Evolutionary conservation across 2,888 invertebrate genomes (phyloP).

Genomic region (Pterostichus madidus): DNA sequence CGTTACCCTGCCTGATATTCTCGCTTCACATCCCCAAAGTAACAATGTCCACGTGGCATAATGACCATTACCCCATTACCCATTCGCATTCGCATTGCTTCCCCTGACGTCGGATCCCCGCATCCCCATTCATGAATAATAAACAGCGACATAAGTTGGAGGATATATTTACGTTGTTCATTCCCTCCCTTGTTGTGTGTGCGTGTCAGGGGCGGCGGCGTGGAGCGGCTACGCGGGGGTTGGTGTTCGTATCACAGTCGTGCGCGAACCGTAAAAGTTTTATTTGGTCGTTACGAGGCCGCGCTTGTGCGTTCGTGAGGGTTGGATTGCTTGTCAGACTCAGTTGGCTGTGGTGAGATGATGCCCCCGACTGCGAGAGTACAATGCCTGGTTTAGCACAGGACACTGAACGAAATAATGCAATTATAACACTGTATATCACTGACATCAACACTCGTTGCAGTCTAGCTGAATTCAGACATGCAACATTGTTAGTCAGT

Average conservation of each 20-base stretch:
- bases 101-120: neutral
- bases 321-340: conserved; percentile 39
- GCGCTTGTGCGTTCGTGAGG: conserved; percentile 7
- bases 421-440: conserved; percentile 26
- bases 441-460: conserved; percentile 10
- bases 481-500: too few relatives aligned
- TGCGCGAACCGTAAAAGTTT: conserved; percentile 51
- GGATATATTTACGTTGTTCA: neutral
- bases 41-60: conserved; percentile 49
- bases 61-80: conserved; percentile 50
- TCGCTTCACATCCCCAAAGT: conserved; percentile 38
- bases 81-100: neutral
- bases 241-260: conserved; percentile 46
- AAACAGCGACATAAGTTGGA: conserved; percentile 47
- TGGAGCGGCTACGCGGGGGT: neutral
- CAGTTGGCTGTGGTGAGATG: conserved; percentile 22
- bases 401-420: conserved; percentile 1
- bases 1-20: conserved; percentile 5
- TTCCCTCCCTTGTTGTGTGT: conserved; percentile 7
- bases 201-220: neutral
- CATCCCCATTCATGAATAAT: conserved; percentile 51
- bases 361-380: conserved; percentile 30
- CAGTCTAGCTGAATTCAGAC: neutral
- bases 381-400: conserved; percentile 22
- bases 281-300: conserved; percentile 42